Evolutionary conservation across 2,888 invertebrate genomes (phyloP).

Genomic region (Amphimallon solstitiale): DNA sequence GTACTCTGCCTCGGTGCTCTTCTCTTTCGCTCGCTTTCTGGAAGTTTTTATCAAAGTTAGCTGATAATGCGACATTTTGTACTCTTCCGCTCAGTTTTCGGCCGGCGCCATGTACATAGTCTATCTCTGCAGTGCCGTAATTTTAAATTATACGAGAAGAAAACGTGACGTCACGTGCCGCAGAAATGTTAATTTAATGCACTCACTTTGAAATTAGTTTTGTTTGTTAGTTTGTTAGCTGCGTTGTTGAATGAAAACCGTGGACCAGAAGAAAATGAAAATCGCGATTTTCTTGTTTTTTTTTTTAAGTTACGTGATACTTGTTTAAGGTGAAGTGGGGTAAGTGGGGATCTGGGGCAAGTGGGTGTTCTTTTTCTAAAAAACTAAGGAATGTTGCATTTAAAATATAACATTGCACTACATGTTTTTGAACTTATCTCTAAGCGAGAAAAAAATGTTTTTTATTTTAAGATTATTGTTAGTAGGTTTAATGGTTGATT

Average conservation of each 20-base stretch:
- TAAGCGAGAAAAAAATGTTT: too few species aligned
- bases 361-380: too few species aligned
- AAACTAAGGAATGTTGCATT: too few species aligned
- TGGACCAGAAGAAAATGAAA: neutral
- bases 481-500: too few species aligned
- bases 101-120: neutral
- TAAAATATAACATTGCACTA: too few species aligned
- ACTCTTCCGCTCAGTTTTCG: neutral
- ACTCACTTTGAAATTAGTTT: constrained; percentile 29
- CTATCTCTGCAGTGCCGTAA: neutral
- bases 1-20: neutral
- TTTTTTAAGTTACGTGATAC: too few species aligned
- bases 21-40: neutral
- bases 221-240: constrained; percentile 26
- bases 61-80: constrained; percentile 29
- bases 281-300: neutral
- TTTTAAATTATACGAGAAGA: constrained; percentile 16
- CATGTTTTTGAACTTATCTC: too few species aligned
- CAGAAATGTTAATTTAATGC: constrained; percentile 33
- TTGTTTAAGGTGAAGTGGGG: too few species aligned
- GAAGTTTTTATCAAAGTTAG: constrained; percentile 24
- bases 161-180: constrained; percentile 28
- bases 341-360: too few species aligned
- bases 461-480: too few species aligned
- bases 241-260: neutral